A percentile compares a stretch with the other conserved stretches of the same genome.
These are phyloP conservation scores for Allacma fusca DNA, from an alignment of 2,888 invertebrate species.

Conservation along the genomic window DNA sequence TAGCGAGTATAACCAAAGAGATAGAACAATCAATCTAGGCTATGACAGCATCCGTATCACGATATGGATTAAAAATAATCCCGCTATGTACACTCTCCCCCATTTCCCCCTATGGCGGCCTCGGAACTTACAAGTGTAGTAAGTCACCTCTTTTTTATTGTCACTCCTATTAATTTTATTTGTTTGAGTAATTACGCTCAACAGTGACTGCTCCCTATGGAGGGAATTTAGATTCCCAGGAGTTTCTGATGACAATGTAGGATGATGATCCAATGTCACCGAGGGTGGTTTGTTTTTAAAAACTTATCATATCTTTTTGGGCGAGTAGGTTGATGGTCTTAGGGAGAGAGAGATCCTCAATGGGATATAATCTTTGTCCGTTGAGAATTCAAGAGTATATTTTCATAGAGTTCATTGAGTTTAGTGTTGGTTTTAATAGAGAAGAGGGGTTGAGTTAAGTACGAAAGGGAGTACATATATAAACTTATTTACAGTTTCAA, in stretches of 20 bases:
- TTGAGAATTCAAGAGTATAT: not conserved
- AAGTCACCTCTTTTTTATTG: not conserved
- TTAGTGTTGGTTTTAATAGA: not conserved
- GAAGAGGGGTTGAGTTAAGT: too few relatives aligned
- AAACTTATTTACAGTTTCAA: too few relatives aligned
- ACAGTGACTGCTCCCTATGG: not conserved
- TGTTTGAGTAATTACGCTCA: not conserved
- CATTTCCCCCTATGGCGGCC: too few relatives aligned
- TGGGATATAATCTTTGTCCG: too few relatives aligned
- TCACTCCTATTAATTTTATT: not conserved
- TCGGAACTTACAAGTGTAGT: not conserved
- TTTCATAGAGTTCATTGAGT: not conserved
- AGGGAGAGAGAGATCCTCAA: too few relatives aligned
- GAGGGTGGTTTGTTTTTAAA: not conserved
- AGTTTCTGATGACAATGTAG: not conserved
- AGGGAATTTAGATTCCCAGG: not conserved
- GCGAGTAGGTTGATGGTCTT: too few relatives aligned
- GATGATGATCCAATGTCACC: slow-evolving; percentile 16
- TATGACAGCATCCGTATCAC: slow-evolving; percentile 23
- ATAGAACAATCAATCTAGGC: slow-evolving; percentile 12
- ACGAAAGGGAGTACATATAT: too few relatives aligned
- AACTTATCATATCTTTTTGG: too few relatives aligned
- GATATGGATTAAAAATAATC: slow-evolving; percentile 14
- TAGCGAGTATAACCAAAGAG: slow-evolving; percentile 1
- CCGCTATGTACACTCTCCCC: not conserved